Percentiles rank a stretch among this genome's conserved stretches.
These are phyloP conservation scores for Lissocephala sabroskyi DNA, from an alignment of 2,888 invertebrate species.

Conservation along the genomic window DNA sequence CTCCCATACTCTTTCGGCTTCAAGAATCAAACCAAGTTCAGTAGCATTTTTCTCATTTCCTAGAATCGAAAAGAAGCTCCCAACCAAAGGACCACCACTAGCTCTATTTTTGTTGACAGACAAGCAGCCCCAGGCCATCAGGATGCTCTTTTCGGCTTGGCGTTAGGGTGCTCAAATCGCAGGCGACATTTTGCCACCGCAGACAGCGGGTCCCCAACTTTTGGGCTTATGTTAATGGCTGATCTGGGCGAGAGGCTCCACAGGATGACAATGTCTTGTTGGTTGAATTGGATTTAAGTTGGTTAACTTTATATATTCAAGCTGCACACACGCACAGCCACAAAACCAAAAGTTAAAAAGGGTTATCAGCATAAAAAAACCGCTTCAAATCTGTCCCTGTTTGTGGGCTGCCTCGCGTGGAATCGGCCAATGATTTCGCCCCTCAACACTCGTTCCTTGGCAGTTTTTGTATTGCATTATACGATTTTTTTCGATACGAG, in stretches of 20 bases:
- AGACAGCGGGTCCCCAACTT: neutral
- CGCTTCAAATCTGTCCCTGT: neutral
- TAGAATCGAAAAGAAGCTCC: no score
- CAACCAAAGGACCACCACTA: no score
- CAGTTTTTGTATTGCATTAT: slow-evolving; percentile 62
- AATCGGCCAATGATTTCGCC: slow-evolving; percentile 21
- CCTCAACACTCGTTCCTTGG: slow-evolving; percentile 31
- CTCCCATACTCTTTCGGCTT: no score
- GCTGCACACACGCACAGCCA: slow-evolving; percentile 13
- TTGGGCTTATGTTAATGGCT: slow-evolving; percentile 11
- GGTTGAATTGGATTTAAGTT: slow-evolving; percentile 52
- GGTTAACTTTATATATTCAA: slow-evolving; percentile 27
- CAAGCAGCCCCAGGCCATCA: no score
- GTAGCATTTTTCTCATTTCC: no score
- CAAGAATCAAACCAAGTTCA: no score
- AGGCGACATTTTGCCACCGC: neutral
- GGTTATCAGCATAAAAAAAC: slow-evolving; percentile 42
- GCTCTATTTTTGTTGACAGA: no score
- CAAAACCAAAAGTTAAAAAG: slow-evolving; percentile 39
- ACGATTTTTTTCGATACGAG: no score
- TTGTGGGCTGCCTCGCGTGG: neutral
- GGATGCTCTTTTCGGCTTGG: no score
- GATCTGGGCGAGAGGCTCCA: neutral
- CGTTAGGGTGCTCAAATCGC: no score
- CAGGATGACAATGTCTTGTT: slow-evolving; percentile 40